Evolutionary conservation across 92 coral and sea anemone species (phyloP), one percentile per base, ranked within the genome.

Genomic region (Zoanthus solanderi): DNA sequence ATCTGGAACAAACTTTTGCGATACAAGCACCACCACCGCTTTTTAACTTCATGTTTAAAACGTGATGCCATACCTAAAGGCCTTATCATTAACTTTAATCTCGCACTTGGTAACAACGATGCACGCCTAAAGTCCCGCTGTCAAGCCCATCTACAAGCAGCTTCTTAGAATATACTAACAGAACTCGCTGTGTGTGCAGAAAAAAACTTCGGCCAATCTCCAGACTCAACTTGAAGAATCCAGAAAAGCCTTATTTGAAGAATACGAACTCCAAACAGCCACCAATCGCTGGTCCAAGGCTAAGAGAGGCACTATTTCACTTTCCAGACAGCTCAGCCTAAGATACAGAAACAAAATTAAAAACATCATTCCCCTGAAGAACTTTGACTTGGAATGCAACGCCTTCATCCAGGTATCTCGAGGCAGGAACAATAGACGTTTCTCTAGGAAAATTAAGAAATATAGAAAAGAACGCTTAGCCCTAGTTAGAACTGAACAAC

Each of bases 11-110:
- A 83, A 83, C 68, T 83, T 34, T 67, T 61, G 17, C 34, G 87
- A 15, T 66, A 83, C 32, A 72, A 83, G 67, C 76, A 83, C 44
- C 76, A 83, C 72, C 87, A 83, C 87, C 87, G 87, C 87, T 83
- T 83, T 67, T 58, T 67, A 17, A 63, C 58, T 67, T 17, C 68
- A 53, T 83, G 78, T 83, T 63, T 69, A 47, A 48, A 61, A n/a
- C 77, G 74, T 9, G 42, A 83, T 32, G 74, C 87, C 32, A 83
- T 69, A 44, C 78, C 87, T 32, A 68, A 44, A 45, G 87, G 78
- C 56, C 87, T 83, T 9, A 83, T 69, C 16, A 17, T 83, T 14
- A 83, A 69, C 18, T 83, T 83, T 37, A 63, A 83, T 65, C 76
- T 83, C 46, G 78, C 87, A 31, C 46, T 71, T 46, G 87, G 78